Evolutionary conservation across 2,888 invertebrate species (phyloP).

Genomic region (Nysson spinosus): DNA sequence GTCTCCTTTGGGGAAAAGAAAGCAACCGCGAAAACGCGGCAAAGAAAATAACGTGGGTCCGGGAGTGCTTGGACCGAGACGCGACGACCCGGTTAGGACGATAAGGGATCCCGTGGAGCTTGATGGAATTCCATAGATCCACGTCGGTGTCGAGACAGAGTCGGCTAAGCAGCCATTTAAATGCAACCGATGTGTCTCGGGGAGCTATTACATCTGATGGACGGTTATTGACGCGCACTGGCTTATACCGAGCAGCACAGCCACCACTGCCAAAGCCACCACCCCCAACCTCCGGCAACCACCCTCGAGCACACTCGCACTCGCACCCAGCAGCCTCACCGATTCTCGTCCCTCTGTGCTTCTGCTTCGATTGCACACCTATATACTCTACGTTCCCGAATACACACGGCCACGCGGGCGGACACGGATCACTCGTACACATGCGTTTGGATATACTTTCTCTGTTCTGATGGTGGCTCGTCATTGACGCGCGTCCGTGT

Average conservation of each 20-base stretch:
- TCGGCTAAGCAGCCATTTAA: slow-evolving; percentile 78
- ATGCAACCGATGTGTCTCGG: slow-evolving; percentile 78
- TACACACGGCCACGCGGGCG: too few species aligned
- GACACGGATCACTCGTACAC: too few species aligned
- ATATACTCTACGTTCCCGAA: too few species aligned
- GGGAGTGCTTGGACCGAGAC: slow-evolving; percentile 64
- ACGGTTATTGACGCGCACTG: slow-evolving; percentile 78
- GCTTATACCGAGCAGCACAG: slow-evolving; percentile 74
- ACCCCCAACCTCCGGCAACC: slow-evolving; percentile 32
- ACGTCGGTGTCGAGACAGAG: slow-evolving; percentile 77
- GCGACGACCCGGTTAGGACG: slow-evolving; percentile 74
- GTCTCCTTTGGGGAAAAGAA: slow-evolving; percentile 3
- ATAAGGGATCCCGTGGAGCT: slow-evolving; percentile 76
- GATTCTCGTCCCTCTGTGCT: slow-evolving; percentile 35
- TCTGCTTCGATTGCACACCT: slow-evolving; percentile 36
- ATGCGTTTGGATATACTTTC: too few species aligned
- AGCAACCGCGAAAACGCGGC: slow-evolving; percentile 51
- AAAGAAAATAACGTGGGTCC: slow-evolving; percentile 56
- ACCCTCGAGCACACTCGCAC: slow-evolving; percentile 27
- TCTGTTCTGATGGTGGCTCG: too few species aligned
- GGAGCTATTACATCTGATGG: slow-evolving; percentile 78
- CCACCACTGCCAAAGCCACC: slow-evolving; percentile 42
- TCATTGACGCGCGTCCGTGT: too few species aligned
- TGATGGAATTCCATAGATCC: slow-evolving; percentile 78
- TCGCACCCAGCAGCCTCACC: too few species aligned